Evolutionary conservation across 2,113 vertebrate species (phyloP).

Genomic region (Cebus imitator): DNA sequence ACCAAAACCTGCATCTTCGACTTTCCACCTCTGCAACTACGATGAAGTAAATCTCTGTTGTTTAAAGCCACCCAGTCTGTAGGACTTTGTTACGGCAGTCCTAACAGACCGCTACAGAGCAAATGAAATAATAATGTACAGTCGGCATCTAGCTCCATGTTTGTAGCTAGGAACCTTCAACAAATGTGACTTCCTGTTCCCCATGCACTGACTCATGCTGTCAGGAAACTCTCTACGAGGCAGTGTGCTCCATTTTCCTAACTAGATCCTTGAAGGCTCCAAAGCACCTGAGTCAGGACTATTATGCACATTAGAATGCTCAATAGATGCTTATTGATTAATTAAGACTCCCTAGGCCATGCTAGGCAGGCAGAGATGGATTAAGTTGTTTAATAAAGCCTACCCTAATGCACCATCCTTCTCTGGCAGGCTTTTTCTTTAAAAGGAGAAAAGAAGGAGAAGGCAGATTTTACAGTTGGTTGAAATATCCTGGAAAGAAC

Average conservation of each 20-base stretch:
- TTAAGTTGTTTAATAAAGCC: slow-evolving; percentile 72
- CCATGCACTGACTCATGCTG: neutral
- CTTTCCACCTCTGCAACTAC: neutral
- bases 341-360: slow-evolving; percentile 65
- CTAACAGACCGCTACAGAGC: neutral
- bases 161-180: neutral
- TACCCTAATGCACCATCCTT: slow-evolving; percentile 48
- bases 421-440: slow-evolving; percentile 47
- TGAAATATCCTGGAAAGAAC: slow-evolving; percentile 47
- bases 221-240: neutral
- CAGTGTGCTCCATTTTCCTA: slow-evolving; percentile 46
- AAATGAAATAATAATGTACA: neutral
- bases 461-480: slow-evolving; percentile 50
- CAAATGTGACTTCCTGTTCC: neutral
- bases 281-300: slow-evolving; percentile 55
- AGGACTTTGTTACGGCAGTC: neutral
- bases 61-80: neutral
- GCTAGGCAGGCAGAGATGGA: slow-evolving; percentile 72
- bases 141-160: neutral
- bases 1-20: neutral
- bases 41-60: neutral
- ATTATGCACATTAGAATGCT: slow-evolving; percentile 50
- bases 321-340: slow-evolving; percentile 75
- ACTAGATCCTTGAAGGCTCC: slow-evolving; percentile 43
- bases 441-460: slow-evolving; percentile 3